A percentile compares a stretch with the other conserved stretches of the same genome.
Conservation (phyloP, 1,140 invertebrate genomes). For the Homarus americanus region DNA sequence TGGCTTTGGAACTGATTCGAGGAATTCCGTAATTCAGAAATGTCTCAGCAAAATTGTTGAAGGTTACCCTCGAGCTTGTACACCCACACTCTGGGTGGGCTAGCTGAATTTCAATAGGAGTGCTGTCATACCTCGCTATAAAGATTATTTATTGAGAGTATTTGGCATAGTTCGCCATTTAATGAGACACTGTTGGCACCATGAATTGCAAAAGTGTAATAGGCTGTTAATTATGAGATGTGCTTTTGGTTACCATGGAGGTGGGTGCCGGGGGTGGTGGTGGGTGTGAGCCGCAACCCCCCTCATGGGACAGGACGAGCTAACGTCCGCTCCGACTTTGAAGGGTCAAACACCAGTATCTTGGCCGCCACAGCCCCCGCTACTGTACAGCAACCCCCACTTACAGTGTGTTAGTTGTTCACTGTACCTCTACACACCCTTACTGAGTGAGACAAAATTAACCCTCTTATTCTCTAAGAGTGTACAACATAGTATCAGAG, state of each 20-base stretch:
- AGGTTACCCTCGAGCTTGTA: not conserved
- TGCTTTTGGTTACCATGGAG: not conserved
- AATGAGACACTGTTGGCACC: not conserved
- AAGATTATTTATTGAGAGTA: not conserved
- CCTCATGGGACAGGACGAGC: not conserved
- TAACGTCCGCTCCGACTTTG: not conserved
- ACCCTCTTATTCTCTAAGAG: too few species aligned
- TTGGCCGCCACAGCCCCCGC: not conserved
- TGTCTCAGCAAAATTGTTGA: not conserved
- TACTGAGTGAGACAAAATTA: too few species aligned
- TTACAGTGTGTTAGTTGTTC: not conserved
- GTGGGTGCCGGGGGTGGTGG: not conserved
- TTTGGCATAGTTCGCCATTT: not conserved
- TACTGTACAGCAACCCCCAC: not conserved
- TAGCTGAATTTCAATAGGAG: not conserved
- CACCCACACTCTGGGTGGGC: not conserved
- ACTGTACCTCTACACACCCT: not conserved
- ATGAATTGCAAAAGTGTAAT: not conserved
- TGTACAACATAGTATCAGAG: not conserved
- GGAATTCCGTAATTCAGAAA: slow-evolving; percentile 8
- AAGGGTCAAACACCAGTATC: not conserved
- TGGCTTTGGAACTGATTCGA: not conserved
- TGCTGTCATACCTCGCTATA: not conserved
- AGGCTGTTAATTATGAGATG: not conserved
- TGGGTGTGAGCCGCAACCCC: not conserved